phyloP scores from a whole-genome alignment of 2,797 vertebrate species.

The Cyprinella venusta region DNA sequence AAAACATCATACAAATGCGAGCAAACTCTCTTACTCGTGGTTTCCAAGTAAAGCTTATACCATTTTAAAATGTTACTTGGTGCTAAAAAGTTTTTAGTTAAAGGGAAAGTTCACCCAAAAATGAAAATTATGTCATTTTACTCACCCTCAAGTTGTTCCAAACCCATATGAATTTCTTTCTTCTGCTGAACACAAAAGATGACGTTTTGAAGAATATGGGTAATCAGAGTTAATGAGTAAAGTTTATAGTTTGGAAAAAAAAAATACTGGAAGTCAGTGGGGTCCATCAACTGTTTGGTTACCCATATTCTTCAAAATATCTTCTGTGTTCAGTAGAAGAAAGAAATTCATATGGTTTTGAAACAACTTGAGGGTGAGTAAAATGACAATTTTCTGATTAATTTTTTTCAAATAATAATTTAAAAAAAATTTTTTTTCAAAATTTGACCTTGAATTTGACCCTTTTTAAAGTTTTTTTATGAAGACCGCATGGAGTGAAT shows the following conservation, averaged over 20 bases:
- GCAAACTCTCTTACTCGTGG: background rate
- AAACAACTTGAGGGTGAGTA: no score
- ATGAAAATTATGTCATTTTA: background rate
- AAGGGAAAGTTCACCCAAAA: background rate
- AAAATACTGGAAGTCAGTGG: background rate
- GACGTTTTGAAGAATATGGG: background rate
- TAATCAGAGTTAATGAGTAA: background rate
- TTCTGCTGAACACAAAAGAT: background rate
- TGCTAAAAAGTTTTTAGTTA: background rate
- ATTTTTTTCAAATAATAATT: no score
- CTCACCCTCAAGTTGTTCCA: background rate
- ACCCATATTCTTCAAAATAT: no score
- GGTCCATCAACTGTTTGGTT: background rate
- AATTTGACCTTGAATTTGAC: background rate
- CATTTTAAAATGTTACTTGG: background rate
- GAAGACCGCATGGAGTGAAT: background rate
- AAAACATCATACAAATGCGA: background rate
- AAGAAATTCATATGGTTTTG: no score
- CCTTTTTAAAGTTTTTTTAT: background rate
- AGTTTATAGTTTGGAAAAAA: no score
- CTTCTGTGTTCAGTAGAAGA: no score
- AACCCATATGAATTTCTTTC: background rate
- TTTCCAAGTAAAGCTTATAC: background rate
- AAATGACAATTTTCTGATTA: no score
- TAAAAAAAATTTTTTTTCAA: no score